Conservation (phyloP, 2,113 vertebrate genomes). For the Chamaea fasciata region DNA sequence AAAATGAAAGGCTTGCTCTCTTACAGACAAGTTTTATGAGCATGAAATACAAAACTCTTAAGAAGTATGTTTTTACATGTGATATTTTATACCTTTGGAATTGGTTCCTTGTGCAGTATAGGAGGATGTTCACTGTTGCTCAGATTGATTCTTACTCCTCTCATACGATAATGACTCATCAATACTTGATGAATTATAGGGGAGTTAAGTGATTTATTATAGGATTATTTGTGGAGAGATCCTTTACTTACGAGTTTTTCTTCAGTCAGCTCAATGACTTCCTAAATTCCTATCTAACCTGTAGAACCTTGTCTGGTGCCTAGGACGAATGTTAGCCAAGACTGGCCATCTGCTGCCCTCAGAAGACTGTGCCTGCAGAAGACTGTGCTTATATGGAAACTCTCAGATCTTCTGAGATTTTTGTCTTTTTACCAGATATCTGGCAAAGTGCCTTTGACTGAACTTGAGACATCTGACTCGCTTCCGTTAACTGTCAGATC, state of each 20-base stretch:
- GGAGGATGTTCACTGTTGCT: neutral
- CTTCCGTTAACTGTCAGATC: neutral
- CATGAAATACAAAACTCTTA: neutral
- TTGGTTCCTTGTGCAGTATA: neutral
- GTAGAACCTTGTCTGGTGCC: neutral
- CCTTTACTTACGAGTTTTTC: neutral
- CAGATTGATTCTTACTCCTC: neutral
- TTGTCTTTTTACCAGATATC: neutral
- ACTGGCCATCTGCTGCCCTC: neutral
- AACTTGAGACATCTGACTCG: neutral
- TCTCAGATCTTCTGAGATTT: neutral
- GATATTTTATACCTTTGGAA: neutral
- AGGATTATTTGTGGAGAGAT: neutral
- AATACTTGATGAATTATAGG: neutral
- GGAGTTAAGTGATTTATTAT: neutral
- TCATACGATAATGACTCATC: neutral
- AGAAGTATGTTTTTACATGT: neutral
- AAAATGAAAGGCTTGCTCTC: neutral
- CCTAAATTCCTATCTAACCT: neutral
- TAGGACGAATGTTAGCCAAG: neutral
- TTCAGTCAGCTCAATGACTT: neutral
- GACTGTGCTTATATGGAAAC: neutral
- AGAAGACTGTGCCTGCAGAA: neutral
- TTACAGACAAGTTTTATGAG: neutral
- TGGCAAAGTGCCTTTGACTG: neutral